These are phyloP conservation scores for Premnoplex brunnescens DNA, from an alignment of 2,797 vertebrate genomes.

Conservation along the genomic window DNA sequence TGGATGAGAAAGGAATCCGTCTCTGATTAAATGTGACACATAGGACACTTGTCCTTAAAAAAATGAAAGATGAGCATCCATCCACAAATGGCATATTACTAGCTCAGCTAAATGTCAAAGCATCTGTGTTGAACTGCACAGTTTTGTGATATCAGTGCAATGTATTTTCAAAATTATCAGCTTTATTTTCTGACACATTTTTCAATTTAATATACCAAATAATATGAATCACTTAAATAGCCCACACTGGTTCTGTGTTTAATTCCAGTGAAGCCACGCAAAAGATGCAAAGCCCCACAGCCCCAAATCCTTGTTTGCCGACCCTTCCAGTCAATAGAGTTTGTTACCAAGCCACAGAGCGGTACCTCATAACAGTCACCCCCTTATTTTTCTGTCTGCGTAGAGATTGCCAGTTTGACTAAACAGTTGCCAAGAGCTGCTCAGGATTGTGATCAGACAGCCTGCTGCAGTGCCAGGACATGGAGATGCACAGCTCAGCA, in stretches of 20 bases:
- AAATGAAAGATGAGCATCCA: not conserved
- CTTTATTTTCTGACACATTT: conserved; percentile 32
- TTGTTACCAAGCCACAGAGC: not conserved
- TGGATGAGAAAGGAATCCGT: not conserved
- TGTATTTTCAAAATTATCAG: conserved; percentile 35
- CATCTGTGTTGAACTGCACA: conserved; percentile 43
- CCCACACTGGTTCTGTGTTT: not conserved
- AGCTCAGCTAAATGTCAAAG: conserved; percentile 55
- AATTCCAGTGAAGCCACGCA: not conserved
- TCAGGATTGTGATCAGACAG: not conserved
- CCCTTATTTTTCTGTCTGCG: not conserved
- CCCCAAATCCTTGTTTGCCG: not conserved
- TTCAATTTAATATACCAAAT: conserved; percentile 33
- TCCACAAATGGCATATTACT: conserved; percentile 12
- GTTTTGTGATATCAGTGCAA: not conserved
- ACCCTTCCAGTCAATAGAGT: not conserved
- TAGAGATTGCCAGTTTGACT: not conserved
- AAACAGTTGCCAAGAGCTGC: not conserved
- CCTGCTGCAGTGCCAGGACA: not conserved
- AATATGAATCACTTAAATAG: conserved; percentile 6
- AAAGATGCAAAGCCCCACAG: not conserved
- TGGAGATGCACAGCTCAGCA: rapidly evolving
- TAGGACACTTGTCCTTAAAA: conserved; percentile 9
- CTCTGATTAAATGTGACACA: conserved; percentile 11
- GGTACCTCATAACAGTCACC: not conserved